phyloP scores from a whole-genome alignment of 2,888 invertebrate genomes.

The Isoperla grammatica region DNA sequence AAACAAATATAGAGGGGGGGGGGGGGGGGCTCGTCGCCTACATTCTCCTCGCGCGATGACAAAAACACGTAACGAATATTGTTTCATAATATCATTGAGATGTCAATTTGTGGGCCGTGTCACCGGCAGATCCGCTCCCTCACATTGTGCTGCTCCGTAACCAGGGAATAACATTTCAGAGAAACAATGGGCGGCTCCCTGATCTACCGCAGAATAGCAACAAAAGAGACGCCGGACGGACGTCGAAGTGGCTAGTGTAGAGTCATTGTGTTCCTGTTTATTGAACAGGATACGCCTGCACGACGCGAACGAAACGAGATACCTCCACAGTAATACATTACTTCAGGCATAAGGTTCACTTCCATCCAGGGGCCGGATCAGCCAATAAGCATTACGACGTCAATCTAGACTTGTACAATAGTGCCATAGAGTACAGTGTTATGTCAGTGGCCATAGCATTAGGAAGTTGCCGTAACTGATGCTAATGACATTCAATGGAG shows the following conservation, averaged over 20 bases:
- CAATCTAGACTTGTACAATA: too few species aligned
- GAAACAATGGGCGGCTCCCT: constrained; percentile 4
- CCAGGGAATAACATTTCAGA: neutral
- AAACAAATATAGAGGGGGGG: too few species aligned
- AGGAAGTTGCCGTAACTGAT: too few species aligned
- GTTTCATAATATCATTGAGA: neutral
- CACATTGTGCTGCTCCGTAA: too few species aligned
- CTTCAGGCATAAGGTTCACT: neutral
- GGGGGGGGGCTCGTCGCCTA: too few species aligned
- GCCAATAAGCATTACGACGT: too few species aligned
- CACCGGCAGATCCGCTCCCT: neutral
- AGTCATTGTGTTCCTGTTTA: neutral
- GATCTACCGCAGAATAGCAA: too few species aligned
- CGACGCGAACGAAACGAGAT: neutral
- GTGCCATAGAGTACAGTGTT: too few species aligned
- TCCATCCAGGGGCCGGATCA: too few species aligned
- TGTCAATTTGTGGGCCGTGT: neutral
- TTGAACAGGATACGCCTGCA: neutral
- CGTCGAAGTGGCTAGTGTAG: neutral
- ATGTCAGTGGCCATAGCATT: too few species aligned
- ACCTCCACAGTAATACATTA: neutral
- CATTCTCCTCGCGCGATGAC: too few species aligned
- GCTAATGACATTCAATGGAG: too few species aligned
- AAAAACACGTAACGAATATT: neutral
- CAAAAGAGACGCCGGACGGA: neutral